Percentiles rank a stretch among this genome's conserved stretches.
phyloP scores from a whole-genome alignment of 2,113 vertebrate genomes.

The Climacteris rufus region DNA sequence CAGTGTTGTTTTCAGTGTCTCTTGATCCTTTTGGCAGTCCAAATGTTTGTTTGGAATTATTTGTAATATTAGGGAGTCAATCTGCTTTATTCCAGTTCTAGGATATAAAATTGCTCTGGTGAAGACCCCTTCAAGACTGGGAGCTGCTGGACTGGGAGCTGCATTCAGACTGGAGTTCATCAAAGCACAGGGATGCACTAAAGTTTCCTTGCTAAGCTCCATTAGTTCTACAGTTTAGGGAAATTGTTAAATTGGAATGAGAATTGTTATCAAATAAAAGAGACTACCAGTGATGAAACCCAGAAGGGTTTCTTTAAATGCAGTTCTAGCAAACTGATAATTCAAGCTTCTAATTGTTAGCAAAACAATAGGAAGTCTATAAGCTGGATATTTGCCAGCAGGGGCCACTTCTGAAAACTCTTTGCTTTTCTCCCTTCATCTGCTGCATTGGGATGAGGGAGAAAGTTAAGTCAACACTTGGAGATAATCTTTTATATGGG shows the following conservation, averaged over 20 bases:
- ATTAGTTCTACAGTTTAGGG: background rate
- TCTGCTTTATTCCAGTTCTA: constrained; percentile 35
- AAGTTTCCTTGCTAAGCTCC: background rate
- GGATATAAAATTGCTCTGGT: constrained; percentile 10
- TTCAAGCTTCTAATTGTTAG: constrained; percentile 12
- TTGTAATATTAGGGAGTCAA: constrained; percentile 48
- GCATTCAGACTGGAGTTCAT: background rate
- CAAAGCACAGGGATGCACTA: background rate
- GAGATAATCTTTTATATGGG: background rate
- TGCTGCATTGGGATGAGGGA: background rate
- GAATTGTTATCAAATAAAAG: background rate
- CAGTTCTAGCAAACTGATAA: background rate
- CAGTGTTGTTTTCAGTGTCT: background rate
- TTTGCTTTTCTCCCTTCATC: background rate
- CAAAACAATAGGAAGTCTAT: constrained; percentile 31
- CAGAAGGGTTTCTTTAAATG: background rate
- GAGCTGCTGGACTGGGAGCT: background rate
- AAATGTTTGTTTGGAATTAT: constrained; percentile 52
- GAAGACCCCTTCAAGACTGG: background rate
- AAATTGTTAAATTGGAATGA: background rate
- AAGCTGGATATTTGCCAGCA: constrained; percentile 10
- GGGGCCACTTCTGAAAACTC: constrained; percentile 17
- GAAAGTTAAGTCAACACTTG: background rate
- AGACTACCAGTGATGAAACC: background rate
- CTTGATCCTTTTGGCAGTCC: background rate